Evolutionary conservation across 53 echinoderm and acorn worm genomes (phyloP).

Genomic region (Paracentrotus lividus): DNA sequence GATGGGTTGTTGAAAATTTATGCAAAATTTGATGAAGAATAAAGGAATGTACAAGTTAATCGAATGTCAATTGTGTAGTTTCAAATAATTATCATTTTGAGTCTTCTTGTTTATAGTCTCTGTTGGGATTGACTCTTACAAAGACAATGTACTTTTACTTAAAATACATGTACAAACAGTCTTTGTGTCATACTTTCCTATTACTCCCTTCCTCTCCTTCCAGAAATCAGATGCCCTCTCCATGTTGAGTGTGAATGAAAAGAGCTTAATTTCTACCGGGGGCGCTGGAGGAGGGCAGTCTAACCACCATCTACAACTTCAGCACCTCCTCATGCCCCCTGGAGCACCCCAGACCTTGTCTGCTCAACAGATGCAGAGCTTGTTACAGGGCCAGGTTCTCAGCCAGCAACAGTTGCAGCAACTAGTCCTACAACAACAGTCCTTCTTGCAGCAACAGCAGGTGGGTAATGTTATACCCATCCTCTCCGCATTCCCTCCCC

Average conservation of each 20-base stretch:
- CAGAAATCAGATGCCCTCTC: constrained; percentile 74
- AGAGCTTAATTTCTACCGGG: constrained; percentile 16
- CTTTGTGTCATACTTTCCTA: not conserved
- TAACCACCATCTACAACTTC: constrained; percentile 49
- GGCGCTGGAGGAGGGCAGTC: constrained; percentile 50
- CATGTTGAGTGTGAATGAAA: constrained; percentile 76
- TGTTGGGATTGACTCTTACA: too few relatives aligned
- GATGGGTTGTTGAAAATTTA: too few relatives aligned
- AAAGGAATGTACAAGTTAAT: too few relatives aligned
- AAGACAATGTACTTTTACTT: too few relatives aligned
- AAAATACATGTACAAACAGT: too few relatives aligned
- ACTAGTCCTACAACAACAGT: constrained; percentile 92
- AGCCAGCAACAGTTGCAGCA: constrained; percentile 94
- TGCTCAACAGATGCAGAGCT: constrained; percentile 95
- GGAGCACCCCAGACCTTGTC: constrained; percentile 81
- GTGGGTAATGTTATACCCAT: constrained; percentile 16
- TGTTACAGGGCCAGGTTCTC: constrained; percentile 94
- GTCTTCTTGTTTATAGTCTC: too few relatives aligned
- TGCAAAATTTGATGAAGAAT: too few relatives aligned
- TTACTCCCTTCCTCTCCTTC: not conserved
- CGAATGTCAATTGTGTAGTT: too few relatives aligned
- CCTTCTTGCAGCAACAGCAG: constrained; percentile 94
- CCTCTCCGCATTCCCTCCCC: not conserved
- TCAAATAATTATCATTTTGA: too few relatives aligned
- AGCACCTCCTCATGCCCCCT: constrained; percentile 51